These are phyloP conservation scores for Gryllus bimaculatus DNA, from an alignment of 1,140 invertebrate species.

Conservation along the genomic window DNA sequence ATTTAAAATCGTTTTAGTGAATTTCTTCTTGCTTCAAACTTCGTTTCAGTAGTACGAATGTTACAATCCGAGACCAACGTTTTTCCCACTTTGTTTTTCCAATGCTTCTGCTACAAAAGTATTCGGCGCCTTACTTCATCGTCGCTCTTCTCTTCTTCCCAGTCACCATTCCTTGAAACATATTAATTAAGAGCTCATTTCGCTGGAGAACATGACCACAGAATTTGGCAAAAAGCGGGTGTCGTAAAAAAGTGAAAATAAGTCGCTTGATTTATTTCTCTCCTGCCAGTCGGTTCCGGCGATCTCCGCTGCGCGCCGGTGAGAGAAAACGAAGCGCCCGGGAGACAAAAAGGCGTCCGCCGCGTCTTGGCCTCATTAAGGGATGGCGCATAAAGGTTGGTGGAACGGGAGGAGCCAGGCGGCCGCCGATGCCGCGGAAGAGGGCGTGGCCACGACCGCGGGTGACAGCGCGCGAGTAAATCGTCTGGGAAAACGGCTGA, in stretches of 20 bases:
- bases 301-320: too few relatives aligned
- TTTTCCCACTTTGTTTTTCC: too few relatives aligned
- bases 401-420: neutral
- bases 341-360: neutral
- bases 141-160: neutral
- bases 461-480: too few relatives aligned
- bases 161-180: neutral
- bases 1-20: too few relatives aligned
- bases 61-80: too few relatives aligned
- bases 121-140: too few relatives aligned
- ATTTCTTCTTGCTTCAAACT: too few relatives aligned
- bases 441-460: too few relatives aligned
- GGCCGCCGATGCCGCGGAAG: too few relatives aligned
- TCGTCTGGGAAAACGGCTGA: too few relatives aligned
- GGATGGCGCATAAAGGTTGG: neutral
- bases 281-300: neutral
- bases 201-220: neutral
- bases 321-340: neutral
- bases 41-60: too few relatives aligned
- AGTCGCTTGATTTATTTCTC: neutral
- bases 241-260: neutral
- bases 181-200: conserved; percentile 2
- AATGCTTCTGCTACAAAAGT: too few relatives aligned
- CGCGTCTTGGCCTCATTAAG: neutral
- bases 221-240: neutral